phyloP scores from a whole-genome alignment of 2,888 invertebrate species.

The Epistrophella euchroma region DNA sequence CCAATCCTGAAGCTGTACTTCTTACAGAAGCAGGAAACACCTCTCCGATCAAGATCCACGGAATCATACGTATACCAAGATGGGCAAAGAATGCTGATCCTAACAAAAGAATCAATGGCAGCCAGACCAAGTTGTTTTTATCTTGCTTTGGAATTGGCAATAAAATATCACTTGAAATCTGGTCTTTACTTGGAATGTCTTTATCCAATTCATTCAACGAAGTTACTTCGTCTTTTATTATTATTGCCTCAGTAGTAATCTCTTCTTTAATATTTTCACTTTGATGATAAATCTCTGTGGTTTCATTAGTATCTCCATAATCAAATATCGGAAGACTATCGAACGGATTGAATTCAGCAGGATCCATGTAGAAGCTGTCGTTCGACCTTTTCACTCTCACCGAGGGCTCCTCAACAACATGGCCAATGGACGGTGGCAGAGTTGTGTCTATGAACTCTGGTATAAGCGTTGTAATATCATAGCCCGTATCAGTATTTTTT shows the following conservation, averaged over 20 bases:
- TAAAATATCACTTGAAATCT: conserved; percentile 78
- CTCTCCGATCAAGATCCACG: conserved; percentile 93
- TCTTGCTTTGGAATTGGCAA: conserved; percentile 83
- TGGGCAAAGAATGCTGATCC: conserved; percentile 89
- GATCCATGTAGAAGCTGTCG: conserved; percentile 45
- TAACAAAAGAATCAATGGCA: conserved; percentile 88
- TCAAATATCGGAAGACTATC: conserved; percentile 61
- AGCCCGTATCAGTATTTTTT: conserved; percentile 25
- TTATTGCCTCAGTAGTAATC: conserved; percentile 34
- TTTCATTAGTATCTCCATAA: conserved; percentile 55
- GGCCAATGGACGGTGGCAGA: conserved; percentile 17
- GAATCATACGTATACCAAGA: conserved; percentile 87
- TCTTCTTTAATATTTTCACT: conserved; percentile 41
- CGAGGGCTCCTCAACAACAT: conserved; percentile 28
- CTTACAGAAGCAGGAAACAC: conserved; percentile 89
- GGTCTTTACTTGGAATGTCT: conserved; percentile 68
- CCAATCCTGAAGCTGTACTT: conserved; percentile 89
- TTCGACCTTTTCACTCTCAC: conserved; percentile 53
- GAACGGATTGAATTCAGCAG: conserved; percentile 63
- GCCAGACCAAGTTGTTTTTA: conserved; percentile 86
- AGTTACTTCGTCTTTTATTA: conserved; percentile 19
- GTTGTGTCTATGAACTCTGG: conserved; percentile 73
- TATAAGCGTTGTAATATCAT: conserved; percentile 67
- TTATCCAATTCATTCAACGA: conserved; percentile 14
- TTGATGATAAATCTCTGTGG: conserved; percentile 56